phyloP scores from a whole-genome alignment of 2,113 vertebrate species.

The Apteryx owenii region DNA sequence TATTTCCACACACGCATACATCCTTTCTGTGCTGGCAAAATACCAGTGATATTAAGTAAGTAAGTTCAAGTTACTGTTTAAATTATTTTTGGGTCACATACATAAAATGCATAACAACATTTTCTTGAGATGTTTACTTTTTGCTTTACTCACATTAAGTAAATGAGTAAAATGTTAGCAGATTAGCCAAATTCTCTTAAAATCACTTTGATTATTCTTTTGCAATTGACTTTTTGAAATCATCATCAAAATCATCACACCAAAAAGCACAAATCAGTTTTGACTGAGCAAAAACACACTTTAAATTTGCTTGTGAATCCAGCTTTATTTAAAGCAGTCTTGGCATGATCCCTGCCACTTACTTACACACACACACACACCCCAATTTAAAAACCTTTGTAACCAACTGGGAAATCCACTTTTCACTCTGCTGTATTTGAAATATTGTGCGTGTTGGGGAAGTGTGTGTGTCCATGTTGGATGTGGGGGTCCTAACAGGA shows the following conservation, averaged over 20 bases:
- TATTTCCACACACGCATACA: fast-evolving
- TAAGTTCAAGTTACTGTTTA: background rate
- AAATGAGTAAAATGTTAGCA: background rate
- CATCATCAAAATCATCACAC: background rate
- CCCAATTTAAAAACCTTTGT: background rate
- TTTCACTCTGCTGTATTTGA: background rate
- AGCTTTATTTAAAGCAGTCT: background rate
- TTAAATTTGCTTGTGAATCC: background rate
- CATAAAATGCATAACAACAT: background rate
- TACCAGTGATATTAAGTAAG: background rate
- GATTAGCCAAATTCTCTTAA: background rate
- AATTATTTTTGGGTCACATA: background rate
- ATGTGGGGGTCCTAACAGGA: background rate
- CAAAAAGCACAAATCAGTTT: background rate
- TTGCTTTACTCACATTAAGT: background rate
- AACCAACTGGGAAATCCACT: background rate
- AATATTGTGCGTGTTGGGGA: background rate
- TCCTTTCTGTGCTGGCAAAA: background rate
- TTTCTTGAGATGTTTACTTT: background rate
- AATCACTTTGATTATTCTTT: background rate
- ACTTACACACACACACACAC: too few species aligned
- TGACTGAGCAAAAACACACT: background rate
- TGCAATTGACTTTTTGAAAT: background rate
- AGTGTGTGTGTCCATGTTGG: too few species aligned
- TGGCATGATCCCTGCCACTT: background rate